Evolutionary conservation across 2,113 vertebrate species (phyloP).

Genomic region (Mionectes macconnelli): DNA sequence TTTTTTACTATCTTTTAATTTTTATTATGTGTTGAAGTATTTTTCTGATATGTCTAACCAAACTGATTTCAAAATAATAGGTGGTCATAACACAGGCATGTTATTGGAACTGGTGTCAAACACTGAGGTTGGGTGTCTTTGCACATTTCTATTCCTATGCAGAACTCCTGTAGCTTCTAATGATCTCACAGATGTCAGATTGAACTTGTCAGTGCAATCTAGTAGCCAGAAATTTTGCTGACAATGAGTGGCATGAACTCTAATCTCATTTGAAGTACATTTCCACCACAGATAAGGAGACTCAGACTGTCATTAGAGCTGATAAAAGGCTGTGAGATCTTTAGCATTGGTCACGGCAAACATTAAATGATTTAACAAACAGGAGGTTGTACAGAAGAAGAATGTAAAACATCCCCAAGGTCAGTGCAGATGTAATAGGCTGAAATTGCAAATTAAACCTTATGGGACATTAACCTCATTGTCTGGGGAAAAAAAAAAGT

Average conservation of each 20-base stretch:
- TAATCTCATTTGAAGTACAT: slow-evolving; percentile 56
- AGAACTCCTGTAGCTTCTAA: slow-evolving; percentile 4
- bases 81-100: not conserved
- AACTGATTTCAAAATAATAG: not conserved
- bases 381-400: not conserved
- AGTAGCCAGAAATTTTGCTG: slow-evolving; percentile 55
- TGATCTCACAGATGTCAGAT: slow-evolving; percentile 31
- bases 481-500: not conserved
- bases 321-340: slow-evolving; percentile 54
- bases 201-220: slow-evolving; percentile 33
- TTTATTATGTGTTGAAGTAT: not conserved
- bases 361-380: slow-evolving; percentile 26
- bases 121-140: not conserved
- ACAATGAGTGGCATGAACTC: slow-evolving; percentile 43
- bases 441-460: not conserved
- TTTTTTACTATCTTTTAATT: not conserved
- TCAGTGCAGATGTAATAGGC: not conserved
- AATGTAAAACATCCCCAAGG: slow-evolving; percentile 14
- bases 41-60: not conserved
- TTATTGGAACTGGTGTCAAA: not conserved
- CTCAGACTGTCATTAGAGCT: slow-evolving; percentile 49
- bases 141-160: not conserved
- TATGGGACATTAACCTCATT: not conserved
- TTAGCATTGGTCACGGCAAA: slow-evolving; percentile 19
- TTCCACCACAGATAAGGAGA: slow-evolving; percentile 55